These are phyloP conservation scores for Tetranychus piercei DNA, from an alignment of 2,888 invertebrate genomes.

Conservation along the genomic window DNA sequence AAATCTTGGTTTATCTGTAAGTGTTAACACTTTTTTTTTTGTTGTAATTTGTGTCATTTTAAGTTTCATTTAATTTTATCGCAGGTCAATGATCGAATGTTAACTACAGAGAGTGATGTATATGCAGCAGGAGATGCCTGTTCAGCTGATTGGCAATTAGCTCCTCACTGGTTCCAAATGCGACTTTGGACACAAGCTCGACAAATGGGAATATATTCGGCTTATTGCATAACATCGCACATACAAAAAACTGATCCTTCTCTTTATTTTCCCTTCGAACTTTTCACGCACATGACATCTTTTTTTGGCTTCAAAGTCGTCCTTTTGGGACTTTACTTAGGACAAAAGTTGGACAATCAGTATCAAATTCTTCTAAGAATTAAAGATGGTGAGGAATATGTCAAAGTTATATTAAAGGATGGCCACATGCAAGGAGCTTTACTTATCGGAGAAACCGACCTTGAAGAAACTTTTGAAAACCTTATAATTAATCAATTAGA, in stretches of 20 bases:
- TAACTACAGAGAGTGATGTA: slow-evolving; percentile 54
- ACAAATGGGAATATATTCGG: slow-evolving; percentile 89
- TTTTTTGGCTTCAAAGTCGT: slow-evolving; percentile 83
- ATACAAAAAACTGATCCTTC: slow-evolving; percentile 24
- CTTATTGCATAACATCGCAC: slow-evolving; percentile 55
- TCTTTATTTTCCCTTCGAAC: slow-evolving; percentile 82
- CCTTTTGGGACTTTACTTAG: slow-evolving; percentile 76
- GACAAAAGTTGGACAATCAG: slow-evolving; percentile 55
- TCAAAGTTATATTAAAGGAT: slow-evolving; percentile 68
- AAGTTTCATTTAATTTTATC: slow-evolving; percentile 28
- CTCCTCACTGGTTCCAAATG: slow-evolving; percentile 70
- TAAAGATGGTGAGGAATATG: slow-evolving; percentile 47
- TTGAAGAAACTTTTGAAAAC: slow-evolving; percentile 96
- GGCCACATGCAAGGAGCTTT: slow-evolving; percentile 78
- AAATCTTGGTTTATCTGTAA: slow-evolving; percentile 15
- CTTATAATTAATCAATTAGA: slow-evolving; percentile 84
- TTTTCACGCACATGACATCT: slow-evolving; percentile 86
- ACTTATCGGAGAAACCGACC: slow-evolving; percentile 83
- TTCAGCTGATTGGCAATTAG: slow-evolving; percentile 50
- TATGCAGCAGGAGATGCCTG: slow-evolving; percentile 94
- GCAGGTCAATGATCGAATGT: slow-evolving; percentile 60
- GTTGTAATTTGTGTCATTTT: slow-evolving; percentile 1
- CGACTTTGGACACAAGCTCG: slow-evolving; percentile 93
- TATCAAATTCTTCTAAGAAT: slow-evolving; percentile 70
- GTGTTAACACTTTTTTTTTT: neutral